phyloP scores from a whole-genome alignment of 23 tunicate genomes.

The Oikopleura albicans region DNA sequence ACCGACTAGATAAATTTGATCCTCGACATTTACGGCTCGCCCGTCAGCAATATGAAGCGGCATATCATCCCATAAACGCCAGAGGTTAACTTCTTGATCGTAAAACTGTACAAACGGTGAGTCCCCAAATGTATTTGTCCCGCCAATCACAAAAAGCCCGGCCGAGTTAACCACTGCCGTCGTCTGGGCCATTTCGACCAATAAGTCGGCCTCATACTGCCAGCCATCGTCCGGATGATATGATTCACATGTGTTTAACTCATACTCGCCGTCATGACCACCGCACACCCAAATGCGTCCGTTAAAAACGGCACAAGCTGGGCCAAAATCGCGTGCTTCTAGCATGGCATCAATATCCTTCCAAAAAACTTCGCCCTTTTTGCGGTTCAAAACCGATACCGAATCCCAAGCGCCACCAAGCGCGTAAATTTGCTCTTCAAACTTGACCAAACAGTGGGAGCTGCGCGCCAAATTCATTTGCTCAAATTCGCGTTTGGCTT shows the following conservation, averaged over 20 bases:
- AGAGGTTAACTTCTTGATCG: neutral
- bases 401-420: constrained; percentile 9
- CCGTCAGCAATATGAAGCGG: constrained; percentile 1
- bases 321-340: neutral
- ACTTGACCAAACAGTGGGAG: neutral
- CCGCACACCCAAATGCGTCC: neutral
- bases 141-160: neutral
- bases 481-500: neutral
- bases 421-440: neutral
- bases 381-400: neutral
- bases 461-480: neutral
- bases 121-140: neutral
- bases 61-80: neutral
- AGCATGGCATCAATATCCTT: constrained; percentile 8
- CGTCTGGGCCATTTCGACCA: neutral
- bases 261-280: neutral
- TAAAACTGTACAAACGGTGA: neutral
- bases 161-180: constrained; percentile 1
- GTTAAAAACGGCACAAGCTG: neutral
- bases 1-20: constrained; percentile 7
- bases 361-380: neutral
- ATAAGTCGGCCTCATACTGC: neutral
- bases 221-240: neutral
- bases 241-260: neutral
- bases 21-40: neutral